Evolutionary conservation across 2,113 vertebrate species (phyloP), one percentile per base, ranked within the genome.

Genomic region (Beaufortia kweichowensis): DNA sequence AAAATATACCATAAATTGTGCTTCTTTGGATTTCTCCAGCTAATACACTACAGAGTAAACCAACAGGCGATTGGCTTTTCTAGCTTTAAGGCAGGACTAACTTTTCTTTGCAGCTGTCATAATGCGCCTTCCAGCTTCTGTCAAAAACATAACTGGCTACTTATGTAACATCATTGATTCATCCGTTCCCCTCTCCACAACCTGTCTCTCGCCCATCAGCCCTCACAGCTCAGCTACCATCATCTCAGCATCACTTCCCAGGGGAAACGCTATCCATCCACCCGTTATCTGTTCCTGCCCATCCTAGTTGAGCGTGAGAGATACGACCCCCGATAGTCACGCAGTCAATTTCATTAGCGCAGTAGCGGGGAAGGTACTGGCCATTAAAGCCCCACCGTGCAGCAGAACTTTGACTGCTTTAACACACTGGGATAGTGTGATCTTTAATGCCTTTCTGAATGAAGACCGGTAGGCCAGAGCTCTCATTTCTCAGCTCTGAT

Each of bases 171-270:
- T 46, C 15, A 46, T 4, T 11, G 43, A 46, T 46, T 46, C 3
- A 46, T 17, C 14, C 33, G 5, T 35, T 35, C 33, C 33, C 14
- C 43, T 15, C 6, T 15, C n/a, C 48, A 15, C n/a, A 65, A 69
- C 76, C 63, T 79, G 81, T 84, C 80, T 82, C 82, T 15, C n/a
- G 3, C n/a, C 48, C 19, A 21, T 53, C 48, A 53, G 6, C 48
- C 48, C n/a, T 21, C 15, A 21, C 48, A 53, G 48, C 14, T 53
- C 75, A 81, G 82, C 3, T 35, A 61, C 75, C 67, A 74, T n/a
- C n/a, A n/a, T 74, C 28, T 82, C 74, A 80, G 68, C 24, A 33
- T 48, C 23, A 77, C 28, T 69, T 33, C 60, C 23, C 43, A 35
- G 48, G 66, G 4, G 33, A 68, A 41, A 41, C 59, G 4, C 6